Conservation (phyloP, 92 coral and sea anemone species). For the Actinostola sp. region DNA sequence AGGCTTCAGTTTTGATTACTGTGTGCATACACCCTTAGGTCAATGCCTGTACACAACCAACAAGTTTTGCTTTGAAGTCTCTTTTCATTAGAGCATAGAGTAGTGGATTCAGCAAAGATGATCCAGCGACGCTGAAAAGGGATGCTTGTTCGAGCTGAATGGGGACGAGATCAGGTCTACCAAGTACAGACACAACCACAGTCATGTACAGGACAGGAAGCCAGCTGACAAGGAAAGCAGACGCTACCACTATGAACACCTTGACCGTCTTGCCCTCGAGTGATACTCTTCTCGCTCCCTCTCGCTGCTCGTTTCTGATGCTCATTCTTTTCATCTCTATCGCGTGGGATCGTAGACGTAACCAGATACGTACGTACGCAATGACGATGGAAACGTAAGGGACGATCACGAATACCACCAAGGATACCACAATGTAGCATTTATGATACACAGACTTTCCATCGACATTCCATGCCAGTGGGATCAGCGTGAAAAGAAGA, state of each 20-base stretch:
- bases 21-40: neutral
- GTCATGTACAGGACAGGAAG: constrained; percentile 62
- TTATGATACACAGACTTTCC: constrained; percentile 16
- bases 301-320: constrained; percentile 23
- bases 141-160: constrained; percentile 28
- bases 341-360: constrained; percentile 31
- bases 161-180: constrained; percentile 43
- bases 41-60: neutral
- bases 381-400: constrained; percentile 43
- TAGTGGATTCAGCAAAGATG: constrained; percentile 55
- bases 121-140: constrained; percentile 28
- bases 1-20: too few species aligned
- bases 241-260: constrained; percentile 40
- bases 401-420: constrained; percentile 37
- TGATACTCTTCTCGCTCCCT: constrained; percentile 34
- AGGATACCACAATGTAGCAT: constrained; percentile 28
- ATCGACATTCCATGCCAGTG: neutral
- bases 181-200: constrained; percentile 10
- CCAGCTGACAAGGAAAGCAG: constrained; percentile 58
- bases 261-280: constrained; percentile 59
- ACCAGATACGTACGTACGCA: constrained; percentile 42
- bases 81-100: constrained; percentile 55
- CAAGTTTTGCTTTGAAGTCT: constrained; percentile 28
- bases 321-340: constrained; percentile 12
- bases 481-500: neutral